Evolutionary conservation across 2,888 invertebrate genomes (phyloP).

Genomic region (Diplazon laetatorius): DNA sequence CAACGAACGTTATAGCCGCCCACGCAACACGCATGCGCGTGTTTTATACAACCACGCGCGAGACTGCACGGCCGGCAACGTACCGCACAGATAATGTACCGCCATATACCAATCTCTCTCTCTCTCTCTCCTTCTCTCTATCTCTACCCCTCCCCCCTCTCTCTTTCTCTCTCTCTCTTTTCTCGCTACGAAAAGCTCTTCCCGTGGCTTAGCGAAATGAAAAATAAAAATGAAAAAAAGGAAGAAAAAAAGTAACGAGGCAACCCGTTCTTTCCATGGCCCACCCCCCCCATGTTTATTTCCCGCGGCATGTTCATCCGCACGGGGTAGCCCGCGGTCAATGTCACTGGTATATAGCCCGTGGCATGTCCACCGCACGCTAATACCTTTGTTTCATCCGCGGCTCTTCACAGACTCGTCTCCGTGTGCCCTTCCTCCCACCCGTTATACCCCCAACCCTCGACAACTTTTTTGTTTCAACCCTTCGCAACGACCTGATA

Average conservation of each 20-base stretch:
- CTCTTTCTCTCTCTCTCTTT: slow-evolving; percentile 17
- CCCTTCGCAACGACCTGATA: slow-evolving; percentile 2
- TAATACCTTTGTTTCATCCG: not conserved
- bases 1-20: slow-evolving; percentile 32
- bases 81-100: slow-evolving; percentile 19
- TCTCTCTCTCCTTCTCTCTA: slow-evolving; percentile 21
- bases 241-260: too few relatives aligned
- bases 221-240: slow-evolving; percentile 54
- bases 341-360: slow-evolving; percentile 67
- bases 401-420: slow-evolving; percentile 68
- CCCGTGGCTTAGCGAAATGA: slow-evolving; percentile 44
- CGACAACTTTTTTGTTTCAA: too few relatives aligned
- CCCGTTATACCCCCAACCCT: slow-evolving; percentile 62
- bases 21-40: slow-evolving; percentile 45
- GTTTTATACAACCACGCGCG: slow-evolving; percentile 35
- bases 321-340: slow-evolving; percentile 67
- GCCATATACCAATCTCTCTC: not conserved
- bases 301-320: slow-evolving; percentile 42
- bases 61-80: slow-evolving; percentile 24
- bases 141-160: not conserved
- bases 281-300: slow-evolving; percentile 31
- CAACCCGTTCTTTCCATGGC: slow-evolving; percentile 27
- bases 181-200: not conserved
- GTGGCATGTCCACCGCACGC: slow-evolving; percentile 39
- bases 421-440: slow-evolving; percentile 43